These are phyloP conservation scores for Parazoanthus swiftii DNA, from an alignment of 92 coral and sea anemone genomes.

Conservation along the genomic window DNA sequence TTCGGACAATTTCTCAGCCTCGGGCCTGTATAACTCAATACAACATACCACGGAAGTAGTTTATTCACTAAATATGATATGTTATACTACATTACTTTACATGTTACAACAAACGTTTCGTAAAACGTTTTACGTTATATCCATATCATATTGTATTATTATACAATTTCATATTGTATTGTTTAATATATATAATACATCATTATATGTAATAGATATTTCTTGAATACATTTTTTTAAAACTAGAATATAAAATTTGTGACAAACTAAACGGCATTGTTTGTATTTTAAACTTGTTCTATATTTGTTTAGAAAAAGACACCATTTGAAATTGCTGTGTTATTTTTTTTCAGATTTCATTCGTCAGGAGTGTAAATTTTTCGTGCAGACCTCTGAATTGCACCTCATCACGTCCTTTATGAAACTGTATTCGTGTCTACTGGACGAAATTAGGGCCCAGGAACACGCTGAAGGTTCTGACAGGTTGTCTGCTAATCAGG, in stretches of 20 bases:
- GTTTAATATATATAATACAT: too few species aligned
- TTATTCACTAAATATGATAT: too few species aligned
- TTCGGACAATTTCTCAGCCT: too few species aligned
- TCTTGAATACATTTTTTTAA: too few species aligned
- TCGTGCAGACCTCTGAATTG: conserved; percentile 87
- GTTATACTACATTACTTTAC: too few species aligned
- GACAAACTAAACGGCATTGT: not conserved
- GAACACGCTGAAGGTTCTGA: conserved; percentile 97
- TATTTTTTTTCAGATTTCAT: conserved; percentile 65
- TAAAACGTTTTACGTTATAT: too few species aligned
- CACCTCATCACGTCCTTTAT: conserved; percentile 87
- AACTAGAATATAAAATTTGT: not conserved
- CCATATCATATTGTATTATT: too few species aligned
- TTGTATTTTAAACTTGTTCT: not conserved
- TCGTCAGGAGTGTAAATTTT: conserved; percentile 96
- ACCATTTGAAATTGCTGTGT: not conserved
- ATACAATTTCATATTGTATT: too few species aligned
- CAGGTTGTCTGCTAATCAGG: conserved; percentile 90
- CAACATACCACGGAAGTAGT: too few species aligned
- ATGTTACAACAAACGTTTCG: too few species aligned
- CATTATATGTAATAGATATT: too few species aligned
- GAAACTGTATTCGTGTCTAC: conserved; percentile 84
- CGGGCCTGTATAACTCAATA: too few species aligned
- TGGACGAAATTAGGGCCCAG: conserved; percentile 95
- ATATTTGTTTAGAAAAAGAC: not conserved